Conservation (phyloP, 2,888 invertebrate genomes). For the Pyralis farinalis region DNA sequence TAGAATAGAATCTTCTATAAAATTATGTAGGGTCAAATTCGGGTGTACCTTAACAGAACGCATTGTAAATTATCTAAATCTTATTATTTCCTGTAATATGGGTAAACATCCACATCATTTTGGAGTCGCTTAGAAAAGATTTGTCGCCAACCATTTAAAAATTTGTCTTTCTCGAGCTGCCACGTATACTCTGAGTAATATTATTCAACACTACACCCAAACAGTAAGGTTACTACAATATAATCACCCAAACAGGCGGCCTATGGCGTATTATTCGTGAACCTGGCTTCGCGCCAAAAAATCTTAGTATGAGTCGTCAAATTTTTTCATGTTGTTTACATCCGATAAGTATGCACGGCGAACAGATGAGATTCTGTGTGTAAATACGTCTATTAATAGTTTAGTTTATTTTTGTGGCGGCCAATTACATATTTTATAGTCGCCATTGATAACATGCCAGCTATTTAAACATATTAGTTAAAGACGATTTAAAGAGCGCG, state of each 20-base stretch:
- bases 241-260: neutral
- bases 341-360: constrained; percentile 12
- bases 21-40: no score
- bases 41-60: no score
- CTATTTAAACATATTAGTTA: neutral
- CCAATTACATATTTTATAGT: constrained; percentile 6
- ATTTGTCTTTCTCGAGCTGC: no score
- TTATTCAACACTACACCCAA: neutral
- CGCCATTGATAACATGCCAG: constrained; percentile 4
- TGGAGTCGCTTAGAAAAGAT: no score
- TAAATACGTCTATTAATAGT: constrained; percentile 2
- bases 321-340: constrained; percentile 21
- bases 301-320: constrained; percentile 5
- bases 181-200: no score
- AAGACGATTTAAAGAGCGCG: no score
- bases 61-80: no score
- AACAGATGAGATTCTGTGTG: constrained; percentile 5
- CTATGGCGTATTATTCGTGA: constrained; percentile 2
- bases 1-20: no score
- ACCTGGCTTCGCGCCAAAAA: constrained; percentile 4
- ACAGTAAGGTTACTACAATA: neutral
- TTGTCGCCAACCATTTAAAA: no score
- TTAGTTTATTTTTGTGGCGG: constrained; percentile 6
- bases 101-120: no score
- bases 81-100: no score